These are phyloP conservation scores for Cotesia glomerata DNA, from an alignment of 1,140 invertebrate genomes.

Conservation along the genomic window DNA sequence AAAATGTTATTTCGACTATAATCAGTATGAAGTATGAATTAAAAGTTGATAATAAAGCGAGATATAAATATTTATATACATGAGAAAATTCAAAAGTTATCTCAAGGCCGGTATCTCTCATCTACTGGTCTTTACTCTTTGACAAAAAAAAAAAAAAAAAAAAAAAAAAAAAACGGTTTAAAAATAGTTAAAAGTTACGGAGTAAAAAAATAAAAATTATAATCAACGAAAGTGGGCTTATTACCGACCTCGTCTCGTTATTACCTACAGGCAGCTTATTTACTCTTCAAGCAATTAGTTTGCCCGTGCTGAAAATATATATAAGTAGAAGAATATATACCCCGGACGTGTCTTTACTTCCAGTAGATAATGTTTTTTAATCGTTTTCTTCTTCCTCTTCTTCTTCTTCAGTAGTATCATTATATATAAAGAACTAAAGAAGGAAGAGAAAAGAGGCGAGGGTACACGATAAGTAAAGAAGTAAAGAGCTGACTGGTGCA, in stretches of 20 bases:
- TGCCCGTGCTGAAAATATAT: conserved; percentile 28
- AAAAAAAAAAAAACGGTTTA: background rate
- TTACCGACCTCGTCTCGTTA: conserved; percentile 35
- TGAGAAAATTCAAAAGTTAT: conserved; percentile 23
- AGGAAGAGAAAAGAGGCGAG: background rate
- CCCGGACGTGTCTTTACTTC: conserved; percentile 11
- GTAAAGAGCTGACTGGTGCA: background rate
- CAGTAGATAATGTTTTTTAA: background rate
- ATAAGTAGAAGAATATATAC: conserved; percentile 7
- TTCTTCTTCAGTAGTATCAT: too few species aligned
- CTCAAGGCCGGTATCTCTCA: conserved; percentile 34
- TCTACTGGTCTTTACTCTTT: conserved; percentile 33
- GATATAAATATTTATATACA: background rate
- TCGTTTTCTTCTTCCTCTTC: background rate
- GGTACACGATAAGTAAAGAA: background rate
- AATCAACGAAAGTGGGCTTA: conserved; percentile 40
- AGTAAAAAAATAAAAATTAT: conserved; percentile 26
- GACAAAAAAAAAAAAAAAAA: conserved; percentile 18
- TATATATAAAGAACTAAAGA: too few species aligned
- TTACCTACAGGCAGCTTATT: conserved; percentile 39
- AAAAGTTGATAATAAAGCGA: background rate
- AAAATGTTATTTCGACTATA: too few species aligned
- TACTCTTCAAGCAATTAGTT: conserved; percentile 40
- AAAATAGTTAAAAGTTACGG: background rate
- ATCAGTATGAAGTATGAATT: background rate